Base-by-base conservation (phyloP, 2,113 vertebrate genomes). In the Engystomops pustulosus region DNA sequence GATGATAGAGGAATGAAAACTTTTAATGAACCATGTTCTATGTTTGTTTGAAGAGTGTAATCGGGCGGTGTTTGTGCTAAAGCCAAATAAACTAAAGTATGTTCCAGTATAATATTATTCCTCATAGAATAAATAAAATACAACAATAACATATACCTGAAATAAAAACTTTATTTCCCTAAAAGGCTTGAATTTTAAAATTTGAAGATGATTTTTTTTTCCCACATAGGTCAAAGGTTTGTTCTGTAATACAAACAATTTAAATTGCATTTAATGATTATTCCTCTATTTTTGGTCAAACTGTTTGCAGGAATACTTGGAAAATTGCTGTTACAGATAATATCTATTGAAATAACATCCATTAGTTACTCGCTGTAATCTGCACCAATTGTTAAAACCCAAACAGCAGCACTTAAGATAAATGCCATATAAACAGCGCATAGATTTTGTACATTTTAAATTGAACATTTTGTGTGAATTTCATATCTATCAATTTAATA, bases 181-280 rank as follows among this genome's bases (percentile, higher is more conserved):
- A 20, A n/a, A n/a, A 60, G 75, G n/a, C 14, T 10, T 60, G 12
- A 32, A 12, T 34, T 53, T 4, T 49, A 53, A 49, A 41, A 55
- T 77, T 15, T 30, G 5, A 4, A 58, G 20, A 77, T 38, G 11
- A 23, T 78, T 17, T 78, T n/a, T 78, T 38, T 74, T 55, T 78
- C 47, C 51, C 51, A 78, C 51, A 60, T 78, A 41, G 15, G 6
- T 12, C 36, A 36, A 58, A 77, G 58, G 32, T 8, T 78, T 78
- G 5, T 34, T 32, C 51, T 78, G 20, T 58, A 60, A 78, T 60
- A 58, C 32, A 77, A 77, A 78, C 75, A 58, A 41, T 60, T 60
- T 23, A 41, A 78, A 78, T 78, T 78, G 75, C 75, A 78, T 41
- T 78, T 78, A 78, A 58, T 55, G 49, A 36, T 77, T 58, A 77